Base-by-base conservation (phyloP, 2,888 invertebrate species). In the Pammene aurita region DNA sequence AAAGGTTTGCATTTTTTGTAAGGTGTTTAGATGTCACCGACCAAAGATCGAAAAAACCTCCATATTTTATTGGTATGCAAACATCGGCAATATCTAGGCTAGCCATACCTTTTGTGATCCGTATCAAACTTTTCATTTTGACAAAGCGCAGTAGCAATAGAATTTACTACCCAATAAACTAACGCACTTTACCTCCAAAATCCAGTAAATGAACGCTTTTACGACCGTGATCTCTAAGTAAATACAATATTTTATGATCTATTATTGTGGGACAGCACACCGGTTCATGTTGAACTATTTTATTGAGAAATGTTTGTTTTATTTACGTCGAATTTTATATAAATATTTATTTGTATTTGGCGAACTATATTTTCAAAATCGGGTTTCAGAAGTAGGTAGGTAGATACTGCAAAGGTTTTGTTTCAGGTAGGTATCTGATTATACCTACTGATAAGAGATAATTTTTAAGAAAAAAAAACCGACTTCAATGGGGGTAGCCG, bases 91-190 rank as follows among this genome's bases (percentile, higher is more conserved):
- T 68, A 58, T 42, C 38, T 58, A 57, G 44, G 55, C 26, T 14
- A 63, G 41, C 58, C 41, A 42, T 62, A 42, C 18, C 52, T 52
- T 58, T 56, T 52, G 57, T 50, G 50, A 68, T 64, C 57, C 52
- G 26, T 38, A 52, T 34, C 70, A 71, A 78, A 75, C 76, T 81
- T 79, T 78, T 80, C 79, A 78, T 82, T 79, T 76, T 71, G 73
- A 75, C 76, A 80, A 76, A 78, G 76, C 77, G 77, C 76, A 52
- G 50, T 18, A 35, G 7, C 72, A 72, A 71, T 79, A 78, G 82
- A 85, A 76, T 84, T 85, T 80, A 84, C 75, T 76, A 72, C 76
- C 74, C 76, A 73, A 79, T 84, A 80, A 84, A 85, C 73, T 74
- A 75, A 80, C 78, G 58, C 72, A 76, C 75, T 66, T 67, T 66